Evolutionary conservation across 2,888 invertebrate genomes (phyloP).

Genomic region (Aleiodes leptofemur): DNA sequence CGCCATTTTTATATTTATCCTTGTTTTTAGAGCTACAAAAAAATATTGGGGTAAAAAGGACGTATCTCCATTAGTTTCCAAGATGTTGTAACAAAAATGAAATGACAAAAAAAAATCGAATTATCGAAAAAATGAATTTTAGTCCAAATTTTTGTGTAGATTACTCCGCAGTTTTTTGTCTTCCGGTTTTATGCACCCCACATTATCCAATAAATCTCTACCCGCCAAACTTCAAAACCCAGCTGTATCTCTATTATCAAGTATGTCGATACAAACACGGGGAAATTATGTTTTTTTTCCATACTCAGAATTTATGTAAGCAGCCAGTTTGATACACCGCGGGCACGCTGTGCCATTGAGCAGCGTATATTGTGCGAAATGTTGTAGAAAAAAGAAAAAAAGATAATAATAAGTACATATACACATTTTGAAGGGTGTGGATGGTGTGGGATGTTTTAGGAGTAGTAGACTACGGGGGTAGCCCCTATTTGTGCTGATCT

Average conservation of each 20-base stretch:
- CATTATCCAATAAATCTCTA: neutral
- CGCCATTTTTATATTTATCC: too few species aligned
- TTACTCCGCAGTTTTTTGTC: neutral
- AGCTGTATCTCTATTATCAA: slow-evolving; percentile 47
- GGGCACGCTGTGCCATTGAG: slow-evolving; percentile 63
- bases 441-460: slow-evolving; percentile 32
- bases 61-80: too few species aligned
- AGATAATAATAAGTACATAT: slow-evolving; percentile 17
- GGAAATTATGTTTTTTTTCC: slow-evolving; percentile 27
- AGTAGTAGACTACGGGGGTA: neutral
- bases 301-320: too few species aligned
- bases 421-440: slow-evolving; percentile 11
- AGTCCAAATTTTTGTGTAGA: too few species aligned
- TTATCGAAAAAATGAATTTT: neutral
- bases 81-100: too few species aligned
- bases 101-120: too few species aligned
- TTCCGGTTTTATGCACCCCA: neutral
- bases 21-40: too few species aligned
- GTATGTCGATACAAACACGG: slow-evolving; percentile 38
- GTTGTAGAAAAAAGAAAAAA: neutral
- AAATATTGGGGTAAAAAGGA: too few species aligned
- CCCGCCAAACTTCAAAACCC: slow-evolving; percentile 30
- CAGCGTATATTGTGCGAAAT: slow-evolving; percentile 55
- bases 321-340: slow-evolving; percentile 52
- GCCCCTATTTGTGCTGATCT: slow-evolving; percentile 41